Base-by-base conservation (phyloP, 2,797 vertebrate genomes). In the Knipowitschia caucasica region DNA sequence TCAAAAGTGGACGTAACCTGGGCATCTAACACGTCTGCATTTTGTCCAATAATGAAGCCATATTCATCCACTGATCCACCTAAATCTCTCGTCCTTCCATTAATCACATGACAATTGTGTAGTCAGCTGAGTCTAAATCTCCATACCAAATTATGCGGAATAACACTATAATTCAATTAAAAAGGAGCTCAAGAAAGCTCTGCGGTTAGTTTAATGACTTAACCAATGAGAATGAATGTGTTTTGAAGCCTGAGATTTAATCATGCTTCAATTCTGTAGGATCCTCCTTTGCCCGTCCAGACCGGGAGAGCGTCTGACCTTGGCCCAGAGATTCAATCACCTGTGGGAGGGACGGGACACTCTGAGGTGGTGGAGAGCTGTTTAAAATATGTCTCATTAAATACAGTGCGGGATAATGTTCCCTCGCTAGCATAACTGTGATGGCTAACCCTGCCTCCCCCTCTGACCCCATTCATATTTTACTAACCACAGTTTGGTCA, bases 331-430 rank as follows among this genome's bases (percentile, higher is more conserved):
- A 84, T 87, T 85, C 77, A 83, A 82, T 88, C 80, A 84, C 74
- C 77, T 71, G 49, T 75, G 71, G 80, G 83, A 87, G 73, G 80
- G 80, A 88, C 80, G 78, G 74, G 17, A 7, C 69, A 69, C 73
- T 29, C 61, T 78, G 78, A 80, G 80, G 64, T 72, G 64, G 72
- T 85, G 83, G 85, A 85, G 86, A 87, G 80, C 85, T 78, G 74
- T 77, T 88, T 88, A 87, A 85, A 88, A 88, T 87, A 85, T 80
- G 80, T 85, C 79, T 87, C 83, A 88, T 86, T 87, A 86, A 80
- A 76, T 83, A 76, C 75, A 77, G 68, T 73, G 68, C 58, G 58
- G 69, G 69, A 27, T 83, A 83, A 88, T 80, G 78, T 80, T 71
- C 62, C n/a, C 67, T 61, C 56, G 31, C 59, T 61, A 64, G 67